These are phyloP conservation scores for Deilephila elpenor DNA, from an alignment of 2,888 invertebrate species.

Conservation along the genomic window DNA sequence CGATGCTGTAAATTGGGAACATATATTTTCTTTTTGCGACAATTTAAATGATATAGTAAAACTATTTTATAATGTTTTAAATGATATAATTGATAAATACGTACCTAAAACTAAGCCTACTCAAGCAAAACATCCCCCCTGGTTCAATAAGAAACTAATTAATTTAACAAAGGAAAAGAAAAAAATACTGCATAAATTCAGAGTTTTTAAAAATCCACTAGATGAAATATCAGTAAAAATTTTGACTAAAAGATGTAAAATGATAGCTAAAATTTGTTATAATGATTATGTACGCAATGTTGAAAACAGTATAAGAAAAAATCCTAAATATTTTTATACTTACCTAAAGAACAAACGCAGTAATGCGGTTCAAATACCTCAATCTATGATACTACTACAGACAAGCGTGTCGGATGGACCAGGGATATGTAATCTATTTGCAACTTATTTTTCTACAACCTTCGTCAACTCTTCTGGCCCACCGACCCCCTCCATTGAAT, in stretches of 20 bases:
- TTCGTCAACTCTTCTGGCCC: background rate
- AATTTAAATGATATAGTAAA: background rate
- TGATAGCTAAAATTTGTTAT: conserved; percentile 1
- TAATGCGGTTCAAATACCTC: conserved; percentile 5
- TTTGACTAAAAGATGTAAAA: background rate
- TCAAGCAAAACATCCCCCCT: background rate
- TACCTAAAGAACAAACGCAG: background rate
- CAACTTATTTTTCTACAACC: background rate
- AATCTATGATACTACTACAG: background rate
- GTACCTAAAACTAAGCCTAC: background rate
- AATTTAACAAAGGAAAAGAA: background rate
- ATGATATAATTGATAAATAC: background rate
- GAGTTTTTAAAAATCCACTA: conserved; percentile 11
- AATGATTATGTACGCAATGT: background rate
- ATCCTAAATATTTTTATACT: background rate
- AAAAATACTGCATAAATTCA: no score
- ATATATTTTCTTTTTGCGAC: background rate
- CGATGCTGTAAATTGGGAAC: background rate
- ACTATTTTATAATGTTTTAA: background rate
- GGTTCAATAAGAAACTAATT: background rate
- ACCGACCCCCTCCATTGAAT: background rate
- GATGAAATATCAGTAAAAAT: background rate
- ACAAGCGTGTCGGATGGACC: background rate
- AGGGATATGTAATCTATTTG: conserved; percentile 11
- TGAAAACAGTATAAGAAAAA: background rate